A percentile compares a stretch with the other conserved stretches of the same genome.
These are phyloP conservation scores for Anoplius nigerrimus DNA, from an alignment of 2,888 invertebrate species.

Conservation along the genomic window DNA sequence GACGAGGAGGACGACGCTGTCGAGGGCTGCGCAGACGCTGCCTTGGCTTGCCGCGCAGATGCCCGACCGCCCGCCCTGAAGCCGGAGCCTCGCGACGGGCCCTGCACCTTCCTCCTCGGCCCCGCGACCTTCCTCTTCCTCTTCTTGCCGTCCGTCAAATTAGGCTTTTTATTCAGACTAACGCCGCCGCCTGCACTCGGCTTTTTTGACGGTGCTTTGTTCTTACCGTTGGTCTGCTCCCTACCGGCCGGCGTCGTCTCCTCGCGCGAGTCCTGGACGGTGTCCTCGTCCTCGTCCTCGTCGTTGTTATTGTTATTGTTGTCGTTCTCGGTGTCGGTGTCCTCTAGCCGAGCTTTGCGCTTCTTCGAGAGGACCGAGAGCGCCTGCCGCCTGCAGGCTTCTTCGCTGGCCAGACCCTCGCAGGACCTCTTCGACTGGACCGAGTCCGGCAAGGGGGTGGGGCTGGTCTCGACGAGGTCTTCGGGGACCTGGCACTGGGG, in stretches of 20 bases:
- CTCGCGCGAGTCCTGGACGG: background rate
- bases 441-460: constrained; percentile 22
- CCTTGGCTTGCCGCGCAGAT: background rate
- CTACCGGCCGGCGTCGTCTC: background rate
- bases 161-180: constrained; percentile 59
- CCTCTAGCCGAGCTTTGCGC: constrained; percentile 57
- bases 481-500: constrained; percentile 54
- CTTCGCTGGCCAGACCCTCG: constrained; percentile 65
- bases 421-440: constrained; percentile 65
- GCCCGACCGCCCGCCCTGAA: too few relatives aligned
- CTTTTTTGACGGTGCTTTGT: constrained; percentile 52
- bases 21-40: constrained; percentile 33
- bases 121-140: constrained; percentile 53
- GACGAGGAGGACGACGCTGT: constrained; percentile 46
- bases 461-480: constrained; percentile 1
- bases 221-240: constrained; percentile 49
- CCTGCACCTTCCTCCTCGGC: constrained; percentile 37
- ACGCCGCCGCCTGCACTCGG: constrained; percentile 43
- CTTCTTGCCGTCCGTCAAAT: constrained; percentile 60
- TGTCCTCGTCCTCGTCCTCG: constrained; percentile 25
- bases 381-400: constrained; percentile 62
- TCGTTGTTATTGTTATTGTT: constrained; percentile 16
- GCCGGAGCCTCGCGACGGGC: background rate
- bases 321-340: constrained; percentile 74
- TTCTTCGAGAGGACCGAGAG: constrained; percentile 66